Evolutionary conservation across 2,888 invertebrate genomes (phyloP).

Genomic region (Tipula unca): DNA sequence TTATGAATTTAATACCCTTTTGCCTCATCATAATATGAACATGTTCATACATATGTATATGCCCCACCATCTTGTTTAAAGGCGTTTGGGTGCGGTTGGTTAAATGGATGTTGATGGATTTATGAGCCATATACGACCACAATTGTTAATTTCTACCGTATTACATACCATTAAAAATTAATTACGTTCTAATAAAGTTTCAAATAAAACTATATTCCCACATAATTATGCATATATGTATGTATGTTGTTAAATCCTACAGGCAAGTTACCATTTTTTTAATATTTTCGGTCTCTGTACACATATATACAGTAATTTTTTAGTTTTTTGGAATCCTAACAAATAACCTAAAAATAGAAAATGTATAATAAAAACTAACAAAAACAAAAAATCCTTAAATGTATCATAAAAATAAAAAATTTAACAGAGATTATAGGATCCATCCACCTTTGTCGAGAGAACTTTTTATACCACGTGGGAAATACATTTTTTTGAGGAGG

Average conservation of each 20-base stretch:
- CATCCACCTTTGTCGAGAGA: neutral
- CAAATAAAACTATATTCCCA: neutral
- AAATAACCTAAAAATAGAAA: neutral
- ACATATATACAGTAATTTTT: neutral
- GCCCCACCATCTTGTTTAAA: neutral
- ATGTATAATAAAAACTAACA: neutral
- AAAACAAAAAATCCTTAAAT: neutral
- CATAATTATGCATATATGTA: neutral
- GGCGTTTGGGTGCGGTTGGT: neutral
- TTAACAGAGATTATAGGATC: neutral
- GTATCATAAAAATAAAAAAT: neutral
- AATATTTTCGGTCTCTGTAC: neutral
- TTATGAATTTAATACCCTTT: neutral
- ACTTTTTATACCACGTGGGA: neutral
- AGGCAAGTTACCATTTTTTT: neutral
- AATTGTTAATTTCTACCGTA: neutral
- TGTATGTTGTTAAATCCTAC: neutral
- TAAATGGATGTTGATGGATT: neutral
- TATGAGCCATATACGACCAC: neutral
- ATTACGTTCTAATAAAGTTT: neutral
- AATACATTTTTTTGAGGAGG: neutral
- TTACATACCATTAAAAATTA: neutral
- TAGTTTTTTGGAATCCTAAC: neutral
- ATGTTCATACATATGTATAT: neutral
- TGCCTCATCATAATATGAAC: neutral